Evolutionary conservation across 2,113 vertebrate genomes (phyloP), one percentile per base, ranked within the genome.

Genomic region (Montifringilla adamsi): DNA sequence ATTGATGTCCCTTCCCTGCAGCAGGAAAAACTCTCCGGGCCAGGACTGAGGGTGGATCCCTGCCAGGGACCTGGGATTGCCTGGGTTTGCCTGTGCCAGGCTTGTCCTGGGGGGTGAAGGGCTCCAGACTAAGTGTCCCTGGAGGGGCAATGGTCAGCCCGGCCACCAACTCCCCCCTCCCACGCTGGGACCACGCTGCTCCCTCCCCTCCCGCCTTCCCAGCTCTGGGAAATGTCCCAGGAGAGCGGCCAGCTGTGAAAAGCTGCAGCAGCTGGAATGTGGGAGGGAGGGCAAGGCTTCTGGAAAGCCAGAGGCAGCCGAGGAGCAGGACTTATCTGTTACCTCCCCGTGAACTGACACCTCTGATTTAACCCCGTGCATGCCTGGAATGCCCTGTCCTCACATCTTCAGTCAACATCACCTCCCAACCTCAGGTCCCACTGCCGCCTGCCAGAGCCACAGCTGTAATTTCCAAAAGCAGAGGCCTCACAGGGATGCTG

Each of bases 251-350:
- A 96, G 94, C 92, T 97, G 97, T 93, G 96, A 93, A 97, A 96
- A 97, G 97, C 95, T 93, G 92, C 96, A 95, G 96, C 97, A 97
- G 97, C 96, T 96, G 97, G 95, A 97, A 97, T 97, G 97, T 91
- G 95, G 94, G 95, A 96, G 95, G 93, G 69, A 89, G 91, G 78
- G 93, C 87, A 78, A 75, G 2, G 78, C 91, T 88, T 56, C 81
- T 93, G 91, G 67, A 93, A 74, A 94, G 89, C 49, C 89, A 70
- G 89, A 92, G 88, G 92, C 88, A 76, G 44, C 4, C 2, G 7
- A 56, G 66, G 87, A 93, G 92, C 90, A n/a, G 93, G 73, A 76
- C 58, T 22, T 96, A 89, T 97, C 96, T 93, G 87, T 97, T 96
- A 97, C 97, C 97, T 97, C 93, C 94, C 63, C 2, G 58, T 96